Base-by-base conservation (phyloP, 2,797 vertebrate genomes). In the Arrhamphus sclerolepis region DNA sequence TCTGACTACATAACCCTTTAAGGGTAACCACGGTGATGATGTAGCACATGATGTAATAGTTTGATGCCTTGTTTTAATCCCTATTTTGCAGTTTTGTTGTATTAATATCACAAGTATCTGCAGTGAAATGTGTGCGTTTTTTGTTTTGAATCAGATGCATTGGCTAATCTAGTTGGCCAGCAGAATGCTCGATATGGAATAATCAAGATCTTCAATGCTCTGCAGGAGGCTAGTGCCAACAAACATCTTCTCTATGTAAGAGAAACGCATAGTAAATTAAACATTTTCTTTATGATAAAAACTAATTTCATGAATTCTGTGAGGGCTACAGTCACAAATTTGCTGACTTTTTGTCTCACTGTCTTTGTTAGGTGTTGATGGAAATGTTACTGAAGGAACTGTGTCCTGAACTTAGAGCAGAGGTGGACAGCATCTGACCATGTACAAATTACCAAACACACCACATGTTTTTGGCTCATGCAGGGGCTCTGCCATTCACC, bases 161-260 rank as follows among this genome's bases (percentile, higher is more conserved):
- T 99, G 51, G 93, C 96, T 83, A 99, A 93, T 83, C 93, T 99
- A n/a, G 95, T 99, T 57, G 98, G 98, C 85, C 98, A 99, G 81
- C 98, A 99, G 89, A 99, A 99, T 9, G 96, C 96, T 21, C 94
- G 97, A 48, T 94, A 95, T 1, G 98, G 97, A 46, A 94, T 99
- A 81, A 95, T 98, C 84, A 99, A 98, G 91, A 94, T 99, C 88
- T 99, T 99, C 89, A 97, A 94, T 8, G 96, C 94, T 0, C 82
- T 99, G 77, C 98, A 99, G 92, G 97, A 99, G 90, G 92, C 93
- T 59, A 94, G 91, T 81, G 97, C 97, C 88, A 99, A 99, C 92
- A 98, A 97, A 84, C 97, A 99, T 80, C 95, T 99, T 22, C 92
- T 99, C 67, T 99, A 98, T 47, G 98, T 99, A 91, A 97, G 97